These are phyloP conservation scores for Sarcophaga bullata DNA, from an alignment of 1,140 invertebrate genomes.

Conservation along the genomic window DNA sequence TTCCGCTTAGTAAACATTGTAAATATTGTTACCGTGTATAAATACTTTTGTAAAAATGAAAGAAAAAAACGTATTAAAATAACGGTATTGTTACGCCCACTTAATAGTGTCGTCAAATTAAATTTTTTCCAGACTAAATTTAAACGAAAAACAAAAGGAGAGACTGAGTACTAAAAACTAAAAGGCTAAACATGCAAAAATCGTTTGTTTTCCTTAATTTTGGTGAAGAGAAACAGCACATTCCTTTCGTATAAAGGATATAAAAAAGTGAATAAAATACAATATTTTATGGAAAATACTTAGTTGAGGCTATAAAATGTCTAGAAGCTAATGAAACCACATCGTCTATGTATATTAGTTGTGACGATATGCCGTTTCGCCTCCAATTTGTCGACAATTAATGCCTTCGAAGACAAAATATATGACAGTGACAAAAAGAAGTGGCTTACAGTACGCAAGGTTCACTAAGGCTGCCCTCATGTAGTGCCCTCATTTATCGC, in stretches of 20 bases:
- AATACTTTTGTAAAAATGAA: not conserved
- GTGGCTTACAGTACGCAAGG: too few relatives aligned
- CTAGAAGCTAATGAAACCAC: too few relatives aligned
- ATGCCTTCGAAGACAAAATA: too few relatives aligned
- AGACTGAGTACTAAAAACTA: not conserved
- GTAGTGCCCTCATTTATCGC: too few relatives aligned
- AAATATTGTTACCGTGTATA: not conserved
- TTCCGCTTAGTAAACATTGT: not conserved
- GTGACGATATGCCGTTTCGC: too few relatives aligned
- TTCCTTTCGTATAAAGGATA: not conserved
- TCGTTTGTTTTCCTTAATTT: not conserved
- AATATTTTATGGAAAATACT: too few relatives aligned
- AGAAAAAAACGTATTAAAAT: not conserved
- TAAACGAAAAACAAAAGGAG: conserved; percentile 15
- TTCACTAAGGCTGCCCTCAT: too few relatives aligned
- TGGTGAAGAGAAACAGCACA: not conserved
- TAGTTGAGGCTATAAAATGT: too few relatives aligned
- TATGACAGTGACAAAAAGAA: too few relatives aligned
- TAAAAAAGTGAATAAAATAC: too few relatives aligned
- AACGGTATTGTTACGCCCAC: conserved; percentile 38
- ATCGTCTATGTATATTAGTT: too few relatives aligned
- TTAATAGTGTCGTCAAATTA: conserved; percentile 41
- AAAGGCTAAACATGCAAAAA: conserved; percentile 34
- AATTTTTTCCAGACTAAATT: conserved; percentile 26
- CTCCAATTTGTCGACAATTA: too few relatives aligned